Conservation (phyloP, 2,797 vertebrate genomes). For the Ataeniobius toweri region DNA sequence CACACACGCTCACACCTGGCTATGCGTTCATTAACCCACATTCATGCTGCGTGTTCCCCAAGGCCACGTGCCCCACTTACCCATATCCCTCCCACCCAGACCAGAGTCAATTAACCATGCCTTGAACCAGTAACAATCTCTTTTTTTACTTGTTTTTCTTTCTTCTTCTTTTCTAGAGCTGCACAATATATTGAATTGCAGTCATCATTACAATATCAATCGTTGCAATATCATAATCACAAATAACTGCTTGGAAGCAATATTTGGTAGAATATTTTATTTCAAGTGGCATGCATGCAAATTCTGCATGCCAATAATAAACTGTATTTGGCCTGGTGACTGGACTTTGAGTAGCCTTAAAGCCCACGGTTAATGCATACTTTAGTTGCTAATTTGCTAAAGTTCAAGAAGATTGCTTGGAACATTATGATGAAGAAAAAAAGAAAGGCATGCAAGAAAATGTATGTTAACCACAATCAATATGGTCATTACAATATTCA, state of each 20-base stretch:
- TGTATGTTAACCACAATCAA: neutral
- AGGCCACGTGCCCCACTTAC: constrained; percentile 75
- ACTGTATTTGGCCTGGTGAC: neutral
- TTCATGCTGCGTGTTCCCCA: constrained; percentile 57
- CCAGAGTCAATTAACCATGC: constrained; percentile 68
- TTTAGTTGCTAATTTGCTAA: neutral
- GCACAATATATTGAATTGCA: neutral
- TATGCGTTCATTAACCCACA: constrained; percentile 71
- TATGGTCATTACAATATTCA: neutral
- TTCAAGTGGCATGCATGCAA: neutral
- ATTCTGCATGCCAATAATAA: neutral
- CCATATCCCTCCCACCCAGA: constrained; percentile 70
- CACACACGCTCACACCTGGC: constrained; percentile 65
- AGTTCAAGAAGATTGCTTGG: neutral
- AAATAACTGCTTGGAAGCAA: neutral
- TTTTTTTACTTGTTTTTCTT: constrained; percentile 17
- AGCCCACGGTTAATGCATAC: neutral
- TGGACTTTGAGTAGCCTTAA: neutral
- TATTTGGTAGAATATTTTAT: neutral
- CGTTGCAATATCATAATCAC: neutral
- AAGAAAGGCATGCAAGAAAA: neutral
- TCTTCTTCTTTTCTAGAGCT: constrained; percentile 1
- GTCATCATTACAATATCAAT: neutral
- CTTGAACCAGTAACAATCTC: constrained; percentile 63
- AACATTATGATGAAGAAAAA: neutral